Conservation (phyloP, 2,797 vertebrate genomes). For the Hephaestus fuliginosus region DNA sequence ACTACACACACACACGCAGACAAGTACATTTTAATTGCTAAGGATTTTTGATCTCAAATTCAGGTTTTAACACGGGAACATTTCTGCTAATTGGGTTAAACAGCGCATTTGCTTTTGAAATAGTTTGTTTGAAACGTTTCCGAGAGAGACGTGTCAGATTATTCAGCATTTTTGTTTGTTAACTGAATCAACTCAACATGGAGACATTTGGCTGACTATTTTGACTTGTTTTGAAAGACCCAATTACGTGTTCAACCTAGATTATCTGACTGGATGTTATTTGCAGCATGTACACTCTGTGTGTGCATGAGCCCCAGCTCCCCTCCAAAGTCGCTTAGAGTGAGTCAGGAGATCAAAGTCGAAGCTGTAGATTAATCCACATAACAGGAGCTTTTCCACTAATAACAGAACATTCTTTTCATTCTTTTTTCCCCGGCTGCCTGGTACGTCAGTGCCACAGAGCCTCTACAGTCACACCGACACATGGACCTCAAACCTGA, state of each 20-base stretch:
- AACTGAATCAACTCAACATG: conserved; percentile 6
- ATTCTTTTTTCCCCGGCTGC: conserved; percentile 69
- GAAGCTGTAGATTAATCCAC: conserved; percentile 83
- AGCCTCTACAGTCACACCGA: conserved; percentile 32
- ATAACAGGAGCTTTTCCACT: conserved; percentile 87
- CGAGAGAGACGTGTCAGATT: conserved; percentile 11
- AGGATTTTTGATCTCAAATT: conserved; percentile 27
- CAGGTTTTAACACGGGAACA: conserved; percentile 1
- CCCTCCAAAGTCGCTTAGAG: conserved; percentile 81
- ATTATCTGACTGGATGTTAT: conserved; percentile 52
- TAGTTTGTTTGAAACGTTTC: conserved; percentile 1
- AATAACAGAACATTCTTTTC: conserved; percentile 86
- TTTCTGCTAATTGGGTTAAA: background rate
- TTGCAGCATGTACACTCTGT: conserved; percentile 33
- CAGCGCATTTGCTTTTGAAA: conserved; percentile 4
- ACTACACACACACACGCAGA: conserved; percentile 5
- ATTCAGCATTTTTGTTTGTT: conserved; percentile 9
- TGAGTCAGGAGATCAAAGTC: conserved; percentile 84
- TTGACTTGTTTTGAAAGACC: conserved; percentile 43
- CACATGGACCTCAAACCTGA: conserved; percentile 23
- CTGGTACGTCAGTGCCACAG: conserved; percentile 71
- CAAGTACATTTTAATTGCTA: conserved; percentile 41
- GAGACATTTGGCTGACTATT: conserved; percentile 24
- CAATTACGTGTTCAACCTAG: conserved; percentile 28
- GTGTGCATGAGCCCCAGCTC: conserved; percentile 45